Conservation (phyloP, 2,113 vertebrate species). For the Xyliphius kryptos region DNA sequence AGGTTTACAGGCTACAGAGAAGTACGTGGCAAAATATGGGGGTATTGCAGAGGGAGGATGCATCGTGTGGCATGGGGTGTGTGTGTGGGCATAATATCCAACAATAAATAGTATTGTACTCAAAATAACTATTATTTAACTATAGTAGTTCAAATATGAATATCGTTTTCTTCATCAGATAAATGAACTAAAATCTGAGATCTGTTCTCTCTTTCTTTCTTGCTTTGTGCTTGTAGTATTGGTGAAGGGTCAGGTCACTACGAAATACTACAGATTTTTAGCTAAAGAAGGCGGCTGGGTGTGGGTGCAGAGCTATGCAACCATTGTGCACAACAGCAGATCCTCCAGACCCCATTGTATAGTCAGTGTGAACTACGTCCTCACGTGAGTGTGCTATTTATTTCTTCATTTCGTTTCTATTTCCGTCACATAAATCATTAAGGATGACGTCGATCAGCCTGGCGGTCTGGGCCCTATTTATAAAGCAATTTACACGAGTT, state of each 20-base stretch:
- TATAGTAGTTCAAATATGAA: too few species aligned
- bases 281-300: conserved; percentile 96
- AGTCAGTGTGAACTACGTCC: conserved; percentile 97
- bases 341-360: conserved; percentile 95
- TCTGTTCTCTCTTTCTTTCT: too few species aligned
- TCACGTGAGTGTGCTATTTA: conserved; percentile 99
- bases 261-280: conserved; percentile 94
- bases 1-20: too few species aligned
- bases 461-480: conserved; percentile 19
- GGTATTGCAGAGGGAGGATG: too few species aligned
- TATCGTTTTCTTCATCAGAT: too few species aligned
- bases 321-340: conserved; percentile 96
- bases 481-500: conserved; percentile 48
- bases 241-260: conserved; percentile 96
- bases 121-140: too few species aligned
- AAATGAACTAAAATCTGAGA: too few species aligned
- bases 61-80: too few species aligned
- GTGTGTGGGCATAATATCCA: too few species aligned
- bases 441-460: background rate
- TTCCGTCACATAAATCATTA: background rate
- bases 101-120: too few species aligned
- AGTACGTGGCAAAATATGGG: too few species aligned
- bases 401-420: too few species aligned
- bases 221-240: conserved; percentile 68
- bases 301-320: conserved; percentile 97